These are phyloP conservation scores for Phymastichus coffea DNA, from an alignment of 1,140 invertebrate species.

Conservation along the genomic window DNA sequence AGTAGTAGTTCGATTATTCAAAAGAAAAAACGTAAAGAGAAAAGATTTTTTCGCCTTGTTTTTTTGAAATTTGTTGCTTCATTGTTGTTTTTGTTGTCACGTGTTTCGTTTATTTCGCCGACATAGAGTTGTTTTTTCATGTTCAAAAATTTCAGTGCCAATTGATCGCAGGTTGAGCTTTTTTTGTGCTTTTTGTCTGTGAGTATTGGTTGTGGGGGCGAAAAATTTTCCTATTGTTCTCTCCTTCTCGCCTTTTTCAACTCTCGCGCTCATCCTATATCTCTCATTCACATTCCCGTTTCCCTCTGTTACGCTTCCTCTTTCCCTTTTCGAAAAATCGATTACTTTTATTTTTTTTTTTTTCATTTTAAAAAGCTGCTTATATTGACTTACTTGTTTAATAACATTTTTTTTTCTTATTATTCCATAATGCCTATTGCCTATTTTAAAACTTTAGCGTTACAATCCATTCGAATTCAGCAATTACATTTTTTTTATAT, in stretches of 20 bases:
- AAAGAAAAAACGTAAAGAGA: constrained; percentile 30
- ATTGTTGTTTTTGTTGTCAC: not conserved
- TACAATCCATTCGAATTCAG: constrained; percentile 28
- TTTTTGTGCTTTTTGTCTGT: not conserved
- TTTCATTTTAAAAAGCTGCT: constrained; percentile 12
- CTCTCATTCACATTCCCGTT: constrained; percentile 4
- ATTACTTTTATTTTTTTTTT: constrained; percentile 20
- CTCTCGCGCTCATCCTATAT: not conserved
- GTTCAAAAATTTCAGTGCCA: too few species aligned
- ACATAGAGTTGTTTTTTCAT: constrained; percentile 4
- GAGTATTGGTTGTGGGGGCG: not conserved
- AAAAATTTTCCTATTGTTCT: constrained; percentile 15
- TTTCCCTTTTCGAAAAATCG: constrained; percentile 28
- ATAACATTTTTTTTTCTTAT: constrained; percentile 25
- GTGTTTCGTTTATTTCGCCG: not conserved
- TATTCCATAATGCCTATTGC: constrained; percentile 27
- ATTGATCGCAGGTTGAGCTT: too few species aligned
- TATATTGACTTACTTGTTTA: constrained; percentile 30
- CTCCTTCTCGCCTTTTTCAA: not conserved
- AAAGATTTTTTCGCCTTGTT: constrained; percentile 13
- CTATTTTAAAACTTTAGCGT: constrained; percentile 25
- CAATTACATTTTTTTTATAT: constrained; percentile 10
- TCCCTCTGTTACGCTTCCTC: constrained; percentile 26
- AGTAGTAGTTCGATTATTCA: constrained; percentile 29
- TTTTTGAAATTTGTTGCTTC: not conserved